Evolutionary conservation across 2,888 invertebrate genomes (phyloP).

Genomic region (Ligdia adustata): DNA sequence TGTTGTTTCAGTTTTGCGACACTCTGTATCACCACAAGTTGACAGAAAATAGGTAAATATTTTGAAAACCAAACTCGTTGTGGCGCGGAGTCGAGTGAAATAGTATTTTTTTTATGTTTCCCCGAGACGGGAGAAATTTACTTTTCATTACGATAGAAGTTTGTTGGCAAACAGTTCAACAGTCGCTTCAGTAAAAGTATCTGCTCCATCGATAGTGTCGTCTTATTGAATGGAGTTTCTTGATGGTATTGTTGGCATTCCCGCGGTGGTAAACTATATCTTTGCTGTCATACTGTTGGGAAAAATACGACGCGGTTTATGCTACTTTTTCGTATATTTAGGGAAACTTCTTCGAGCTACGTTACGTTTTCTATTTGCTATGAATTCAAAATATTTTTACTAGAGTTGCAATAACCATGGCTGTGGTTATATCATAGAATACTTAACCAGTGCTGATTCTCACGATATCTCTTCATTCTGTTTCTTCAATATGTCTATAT

Average conservation of each 20-base stretch:
- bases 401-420: too few relatives aligned
- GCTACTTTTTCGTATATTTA: background rate
- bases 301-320: conserved; percentile 2
- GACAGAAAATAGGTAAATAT: conserved; percentile 62
- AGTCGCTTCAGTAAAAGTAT: conserved; percentile 42
- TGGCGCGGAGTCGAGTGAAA: conserved; percentile 53
- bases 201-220: conserved; percentile 15
- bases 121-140: conserved; percentile 63
- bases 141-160: conserved; percentile 77
- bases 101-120: conserved; percentile 75
- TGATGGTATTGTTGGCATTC: conserved; percentile 14
- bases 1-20: background rate
- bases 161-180: conserved; percentile 72
- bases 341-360: background rate
- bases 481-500: too few relatives aligned
- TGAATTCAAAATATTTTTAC: too few relatives aligned
- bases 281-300: conserved; percentile 4
- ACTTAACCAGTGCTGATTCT: too few relatives aligned
- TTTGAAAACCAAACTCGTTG: conserved; percentile 55
- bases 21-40: conserved; percentile 11
- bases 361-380: too few relatives aligned
- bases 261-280: conserved; percentile 1
- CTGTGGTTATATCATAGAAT: too few relatives aligned
- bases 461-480: too few relatives aligned
- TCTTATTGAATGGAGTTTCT: conserved; percentile 19